Base-by-base conservation (phyloP, 1,140 invertebrate genomes). In the Calephelis nemesis region DNA sequence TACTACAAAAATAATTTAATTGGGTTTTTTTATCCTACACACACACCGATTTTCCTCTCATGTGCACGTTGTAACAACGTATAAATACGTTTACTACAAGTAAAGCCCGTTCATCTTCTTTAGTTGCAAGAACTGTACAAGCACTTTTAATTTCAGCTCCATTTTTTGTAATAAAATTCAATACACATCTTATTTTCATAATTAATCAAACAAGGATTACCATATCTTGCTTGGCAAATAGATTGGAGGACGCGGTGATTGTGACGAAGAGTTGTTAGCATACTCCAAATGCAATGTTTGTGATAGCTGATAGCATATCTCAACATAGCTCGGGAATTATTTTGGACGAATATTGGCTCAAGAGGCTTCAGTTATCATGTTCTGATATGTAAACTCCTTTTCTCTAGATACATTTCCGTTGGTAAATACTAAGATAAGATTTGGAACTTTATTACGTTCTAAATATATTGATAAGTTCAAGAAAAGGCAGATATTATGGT, bases 281-380 rank as follows among this genome's bases (percentile, higher is more conserved):
- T 86, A 83, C 84, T 89, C 85, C 79, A 85, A 85, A 88, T 88
- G 78, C 52, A 52, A 71, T 88, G 84, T 89, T 89, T 88, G 82
- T 77, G 70, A 77, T 74, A 74, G 72, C 78, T 83, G 88, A 88
- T 90, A 89, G 68, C 69, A 63, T 81, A 78, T 83, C 74, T 54
- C 48, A 68, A 82, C 77, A 84, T 58, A 88, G 84, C 79, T 79
- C 62, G 74, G 75, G 83, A 83, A 87, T 90, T 78, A 87, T 84
- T 88, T 87, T 72, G 74, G 79, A 76, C 74, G 83, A 84, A 78
- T 77, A 84, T 83, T 86, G 81, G 86, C 84, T 84, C 79, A 87
- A 81, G 75, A 74, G 76, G 78, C 77, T 80, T 68, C 73, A 73
- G 75, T 84, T 88, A 87, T 90, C 85, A 70, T 54, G 8, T 54